phyloP scores from a whole-genome alignment of 2,888 invertebrate species.

The Amphipyra tragopoginis region DNA sequence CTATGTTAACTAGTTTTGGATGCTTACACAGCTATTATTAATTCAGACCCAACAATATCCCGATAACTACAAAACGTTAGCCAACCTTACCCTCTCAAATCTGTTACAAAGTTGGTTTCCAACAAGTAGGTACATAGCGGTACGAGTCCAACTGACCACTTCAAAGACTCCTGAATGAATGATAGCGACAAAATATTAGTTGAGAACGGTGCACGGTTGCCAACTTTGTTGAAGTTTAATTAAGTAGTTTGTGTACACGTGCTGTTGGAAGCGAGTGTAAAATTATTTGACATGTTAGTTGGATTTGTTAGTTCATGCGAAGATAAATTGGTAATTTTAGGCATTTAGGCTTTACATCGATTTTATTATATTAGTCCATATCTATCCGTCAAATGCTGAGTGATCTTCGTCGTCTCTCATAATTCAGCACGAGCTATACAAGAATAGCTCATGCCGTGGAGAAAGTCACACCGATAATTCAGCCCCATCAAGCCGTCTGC shows the following conservation, averaged over 20 bases:
- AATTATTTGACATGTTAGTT: not conserved
- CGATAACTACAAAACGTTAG: not conserved
- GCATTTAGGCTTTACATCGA: not conserved
- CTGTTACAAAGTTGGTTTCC: slow-evolving; percentile 64
- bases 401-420: too few relatives aligned
- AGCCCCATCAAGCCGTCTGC: too few relatives aligned
- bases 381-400: too few relatives aligned
- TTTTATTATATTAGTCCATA: too few relatives aligned
- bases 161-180: slow-evolving; percentile 55
- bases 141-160: slow-evolving; percentile 57
- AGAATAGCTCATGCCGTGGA: too few relatives aligned
- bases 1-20: too few relatives aligned
- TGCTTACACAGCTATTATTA: too few relatives aligned
- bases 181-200: slow-evolving; percentile 41
- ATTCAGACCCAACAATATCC: not conserved
- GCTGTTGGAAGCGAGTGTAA: not conserved
- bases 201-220: not conserved
- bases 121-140: slow-evolving; percentile 52
- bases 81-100: slow-evolving; percentile 44
- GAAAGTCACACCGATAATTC: too few relatives aligned
- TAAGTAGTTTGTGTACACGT: slow-evolving; percentile 17
- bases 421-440: too few relatives aligned
- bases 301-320: too few relatives aligned
- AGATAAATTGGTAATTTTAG: too few relatives aligned
- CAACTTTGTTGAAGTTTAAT: slow-evolving; percentile 30